phyloP scores from a whole-genome alignment of 2,797 vertebrate genomes.

The Melanotaenia boesemani region DNA sequence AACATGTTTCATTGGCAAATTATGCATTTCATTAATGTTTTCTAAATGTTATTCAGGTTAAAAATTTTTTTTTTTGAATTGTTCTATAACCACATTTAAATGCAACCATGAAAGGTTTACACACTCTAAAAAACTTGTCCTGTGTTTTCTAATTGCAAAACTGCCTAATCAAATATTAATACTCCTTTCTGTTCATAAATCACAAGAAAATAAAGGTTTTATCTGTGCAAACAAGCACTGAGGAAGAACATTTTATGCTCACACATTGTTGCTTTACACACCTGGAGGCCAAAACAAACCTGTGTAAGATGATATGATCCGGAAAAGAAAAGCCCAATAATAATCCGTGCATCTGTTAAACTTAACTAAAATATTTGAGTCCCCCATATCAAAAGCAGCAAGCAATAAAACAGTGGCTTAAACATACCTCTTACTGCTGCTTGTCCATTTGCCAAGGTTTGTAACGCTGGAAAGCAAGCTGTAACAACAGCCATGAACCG shows the following conservation, averaged over 20 bases:
- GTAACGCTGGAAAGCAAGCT: slow-evolving; percentile 31
- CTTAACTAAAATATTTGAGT: not conserved
- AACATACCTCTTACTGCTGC: slow-evolving; percentile 52
- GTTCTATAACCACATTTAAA: not conserved
- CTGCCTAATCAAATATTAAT: slow-evolving; percentile 37
- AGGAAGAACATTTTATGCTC: slow-evolving; percentile 20
- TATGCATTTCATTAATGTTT: too few relatives aligned
- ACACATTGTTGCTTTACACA: slow-evolving; percentile 19
- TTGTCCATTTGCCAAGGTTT: slow-evolving; percentile 3
- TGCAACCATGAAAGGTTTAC: not conserved
- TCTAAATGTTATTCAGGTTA: too few relatives aligned
- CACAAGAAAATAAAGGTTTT: slow-evolving; percentile 5
- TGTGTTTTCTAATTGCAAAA: slow-evolving; percentile 3
- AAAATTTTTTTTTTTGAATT: not conserved
- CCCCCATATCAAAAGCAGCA: not conserved
- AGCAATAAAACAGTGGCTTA: not conserved
- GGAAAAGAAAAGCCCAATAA: not conserved
- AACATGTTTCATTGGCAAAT: too few relatives aligned
- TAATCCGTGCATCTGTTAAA: not conserved
- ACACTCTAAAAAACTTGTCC: not conserved
- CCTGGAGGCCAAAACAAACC: slow-evolving; percentile 28
- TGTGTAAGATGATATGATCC: slow-evolving; percentile 1
- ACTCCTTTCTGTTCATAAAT: slow-evolving; percentile 9
- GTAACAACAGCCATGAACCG: slow-evolving; percentile 37
- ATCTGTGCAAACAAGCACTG: slow-evolving; percentile 11